These are phyloP conservation scores for Pharmacophagus antenor DNA, from an alignment of 2,888 invertebrate species.

Conservation along the genomic window DNA sequence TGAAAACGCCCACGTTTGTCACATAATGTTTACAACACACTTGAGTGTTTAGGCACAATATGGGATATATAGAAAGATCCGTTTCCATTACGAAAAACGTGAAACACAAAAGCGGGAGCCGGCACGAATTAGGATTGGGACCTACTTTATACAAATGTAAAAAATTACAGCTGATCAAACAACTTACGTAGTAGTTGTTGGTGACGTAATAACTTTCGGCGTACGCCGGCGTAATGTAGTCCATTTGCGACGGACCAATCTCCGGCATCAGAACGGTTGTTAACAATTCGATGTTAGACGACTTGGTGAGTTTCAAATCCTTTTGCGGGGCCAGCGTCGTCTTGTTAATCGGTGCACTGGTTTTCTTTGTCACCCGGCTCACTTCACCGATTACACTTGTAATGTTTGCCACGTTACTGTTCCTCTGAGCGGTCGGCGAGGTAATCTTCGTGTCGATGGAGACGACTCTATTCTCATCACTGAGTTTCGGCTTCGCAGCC, in stretches of 20 bases:
- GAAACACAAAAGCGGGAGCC: too few relatives aligned
- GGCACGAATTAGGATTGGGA: too few relatives aligned
- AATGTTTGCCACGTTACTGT: not conserved
- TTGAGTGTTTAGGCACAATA: too few relatives aligned
- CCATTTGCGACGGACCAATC: not conserved
- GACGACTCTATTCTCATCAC: not conserved
- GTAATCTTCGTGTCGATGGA: not conserved
- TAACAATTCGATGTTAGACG: not conserved
- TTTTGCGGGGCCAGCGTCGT: too few relatives aligned
- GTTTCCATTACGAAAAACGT: too few relatives aligned
- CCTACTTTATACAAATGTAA: not conserved
- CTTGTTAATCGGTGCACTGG: not conserved
- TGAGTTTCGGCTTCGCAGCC: not conserved
- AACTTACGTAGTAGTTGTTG: constrained; percentile 26
- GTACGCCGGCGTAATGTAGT: constrained; percentile 1
- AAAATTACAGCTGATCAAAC: too few relatives aligned
- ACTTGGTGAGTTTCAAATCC: not conserved
- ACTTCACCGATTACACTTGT: not conserved
- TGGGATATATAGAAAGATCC: too few relatives aligned
- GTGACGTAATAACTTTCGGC: constrained; percentile 22
- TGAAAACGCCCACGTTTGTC: too few relatives aligned
- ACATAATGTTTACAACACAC: too few relatives aligned
- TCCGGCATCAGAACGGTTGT: not conserved
- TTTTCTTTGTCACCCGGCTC: not conserved
- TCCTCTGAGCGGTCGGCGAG: not conserved